Base-by-base conservation (phyloP, 37 sponge, comb jelly and placozoan genomes). In the Hexactinellida sp. region DNA sequence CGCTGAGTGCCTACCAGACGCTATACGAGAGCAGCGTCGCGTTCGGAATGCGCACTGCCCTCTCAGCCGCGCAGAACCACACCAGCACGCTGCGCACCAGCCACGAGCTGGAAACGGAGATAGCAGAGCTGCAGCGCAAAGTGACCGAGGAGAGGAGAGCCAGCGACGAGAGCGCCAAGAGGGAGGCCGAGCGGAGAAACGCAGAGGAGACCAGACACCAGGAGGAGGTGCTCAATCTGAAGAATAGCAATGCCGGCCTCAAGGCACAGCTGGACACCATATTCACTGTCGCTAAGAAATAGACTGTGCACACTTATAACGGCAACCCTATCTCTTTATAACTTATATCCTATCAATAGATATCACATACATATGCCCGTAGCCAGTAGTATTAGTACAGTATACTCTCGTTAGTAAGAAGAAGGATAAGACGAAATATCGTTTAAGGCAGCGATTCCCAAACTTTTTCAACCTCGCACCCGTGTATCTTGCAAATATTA, bases 11-110 rank as follows among this genome's bases (percentile, higher is more conserved):
- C 7, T 98, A 98, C 82, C 99, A 98, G 82, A 98, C 96, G 3
- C 92, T 98, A 24, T 98, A 98, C 84, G 99, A 98, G 54, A 98
- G 99, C 34, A 63, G 92, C 87, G 96, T 95, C 38, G 99, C 99
- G 0, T 98, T 98, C 90, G 99, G 99, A 0, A 95, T 98, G 96
- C 83, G 99, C 34, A 98, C 95, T 84, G 92, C 95, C 1, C 88
- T 98, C 37, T 93, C 94, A 90, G 92, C 99, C 38, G 99, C 95
- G 36, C 99, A 98, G 84, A 97, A 97, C 54, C 95, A 98, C 54
- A 54, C 86, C 0, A 94, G 93, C 84, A 91, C 95, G 92, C 89
- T 21, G 25, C 76, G 30, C 5, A 63, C 76, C 34, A 63, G 76
- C 34, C 30, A 63, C 25, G 76, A 63, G 76, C 34, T 63, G 34